A percentile compares a stretch with the other conserved stretches of the same genome.
Evolutionary conservation across 2,797 vertebrate species (phyloP).

Genomic region (Labroides dimidiatus): DNA sequence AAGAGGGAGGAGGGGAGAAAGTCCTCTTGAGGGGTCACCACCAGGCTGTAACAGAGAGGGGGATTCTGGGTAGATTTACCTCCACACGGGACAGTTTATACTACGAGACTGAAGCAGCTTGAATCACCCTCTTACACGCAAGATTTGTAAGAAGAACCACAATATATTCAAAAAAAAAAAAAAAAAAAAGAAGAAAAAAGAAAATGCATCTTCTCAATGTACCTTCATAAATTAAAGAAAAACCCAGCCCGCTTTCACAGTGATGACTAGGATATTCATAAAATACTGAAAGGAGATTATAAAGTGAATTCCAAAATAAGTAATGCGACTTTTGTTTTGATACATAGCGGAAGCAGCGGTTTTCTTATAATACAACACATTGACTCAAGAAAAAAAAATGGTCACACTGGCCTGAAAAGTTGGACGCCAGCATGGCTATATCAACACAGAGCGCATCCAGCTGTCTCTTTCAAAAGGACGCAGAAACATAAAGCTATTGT

Average conservation of each 20-base stretch:
- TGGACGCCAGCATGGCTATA: constrained; percentile 71
- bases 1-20: constrained; percentile 4
- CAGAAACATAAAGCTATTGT: constrained; percentile 86
- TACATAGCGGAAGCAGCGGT: constrained; percentile 85
- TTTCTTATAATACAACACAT: constrained; percentile 78
- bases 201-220: constrained; percentile 85
- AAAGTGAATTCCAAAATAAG: constrained; percentile 80
- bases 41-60: constrained; percentile 57
- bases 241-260: constrained; percentile 87
- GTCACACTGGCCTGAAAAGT: constrained; percentile 79
- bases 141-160: constrained; percentile 76
- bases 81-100: constrained; percentile 81
- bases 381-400: constrained; percentile 75
- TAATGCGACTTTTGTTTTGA: constrained; percentile 70
- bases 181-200: too few relatives aligned
- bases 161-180: constrained; percentile 72
- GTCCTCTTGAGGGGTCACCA: constrained; percentile 59
- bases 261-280: constrained; percentile 85
- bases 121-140: constrained; percentile 78
- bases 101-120: constrained; percentile 86
- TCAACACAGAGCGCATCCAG: constrained; percentile 71
- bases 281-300: constrained; percentile 88
- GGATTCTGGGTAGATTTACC: constrained; percentile 53
- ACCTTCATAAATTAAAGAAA: constrained; percentile 87
- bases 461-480: constrained; percentile 54